A percentile compares a stretch with the other conserved stretches of the same genome.
These are phyloP conservation scores for Drosophila formosana DNA, from an alignment of 2,888 invertebrate species.

Conservation along the genomic window DNA sequence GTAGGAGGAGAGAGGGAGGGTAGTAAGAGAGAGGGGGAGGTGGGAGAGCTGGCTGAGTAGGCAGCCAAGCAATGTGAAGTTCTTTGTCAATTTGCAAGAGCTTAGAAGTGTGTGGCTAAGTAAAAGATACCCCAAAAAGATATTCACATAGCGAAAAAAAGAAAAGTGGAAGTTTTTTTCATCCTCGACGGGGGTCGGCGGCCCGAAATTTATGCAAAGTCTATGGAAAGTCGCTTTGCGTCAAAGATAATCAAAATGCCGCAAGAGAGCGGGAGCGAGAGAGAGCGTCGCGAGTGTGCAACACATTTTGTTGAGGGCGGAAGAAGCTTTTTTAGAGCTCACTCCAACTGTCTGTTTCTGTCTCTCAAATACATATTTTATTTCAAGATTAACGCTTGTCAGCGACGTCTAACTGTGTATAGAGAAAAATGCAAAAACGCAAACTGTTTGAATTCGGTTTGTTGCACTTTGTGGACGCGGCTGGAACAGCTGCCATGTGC, in stretches of 20 bases:
- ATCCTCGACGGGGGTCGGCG: neutral
- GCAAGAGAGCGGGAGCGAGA: constrained; percentile 31
- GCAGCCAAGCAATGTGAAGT: constrained; percentile 52
- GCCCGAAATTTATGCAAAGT: constrained; percentile 75
- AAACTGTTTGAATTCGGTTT: constrained; percentile 72
- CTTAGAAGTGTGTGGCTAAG: constrained; percentile 73
- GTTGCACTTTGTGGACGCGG: constrained; percentile 67
- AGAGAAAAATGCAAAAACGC: constrained; percentile 59
- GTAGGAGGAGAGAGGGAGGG: constrained; percentile 4
- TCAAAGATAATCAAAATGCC: constrained; percentile 70
- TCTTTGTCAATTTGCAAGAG: constrained; percentile 78
- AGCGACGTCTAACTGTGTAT: constrained; percentile 33
- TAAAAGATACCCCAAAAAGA: constrained; percentile 65
- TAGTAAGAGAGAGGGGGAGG: neutral
- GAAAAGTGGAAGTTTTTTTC: constrained; percentile 43
- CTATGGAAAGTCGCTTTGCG: constrained; percentile 73
- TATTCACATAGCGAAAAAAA: constrained; percentile 25
- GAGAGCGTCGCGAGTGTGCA: constrained; percentile 62
- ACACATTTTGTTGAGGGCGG: constrained; percentile 63
- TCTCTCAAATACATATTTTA: constrained; percentile 70
- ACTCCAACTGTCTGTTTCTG: constrained; percentile 11
- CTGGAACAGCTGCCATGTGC: constrained; percentile 71
- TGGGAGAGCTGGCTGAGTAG: constrained; percentile 10
- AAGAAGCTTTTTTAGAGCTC: constrained; percentile 33
- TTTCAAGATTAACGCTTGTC: constrained; percentile 77